Conservation (phyloP, 2,113 vertebrate genomes). For the Glaucomys volans region DNA sequence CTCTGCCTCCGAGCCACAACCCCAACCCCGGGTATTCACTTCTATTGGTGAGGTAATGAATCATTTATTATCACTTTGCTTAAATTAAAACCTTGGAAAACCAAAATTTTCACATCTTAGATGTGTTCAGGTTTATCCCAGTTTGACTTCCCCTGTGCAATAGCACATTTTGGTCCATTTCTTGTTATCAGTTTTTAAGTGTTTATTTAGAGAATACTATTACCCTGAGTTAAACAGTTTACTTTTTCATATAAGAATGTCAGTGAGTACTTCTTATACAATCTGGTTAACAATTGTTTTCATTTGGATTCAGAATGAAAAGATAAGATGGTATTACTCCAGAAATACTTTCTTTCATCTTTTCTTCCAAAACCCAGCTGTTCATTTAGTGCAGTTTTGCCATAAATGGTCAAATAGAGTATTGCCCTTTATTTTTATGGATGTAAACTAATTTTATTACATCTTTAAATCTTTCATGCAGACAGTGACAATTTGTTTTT, state of each 20-base stretch:
- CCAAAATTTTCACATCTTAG: not conserved
- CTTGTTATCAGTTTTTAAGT: not conserved
- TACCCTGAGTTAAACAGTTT: not conserved
- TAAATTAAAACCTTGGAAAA: not conserved
- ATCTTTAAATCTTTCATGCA: constrained; percentile 47
- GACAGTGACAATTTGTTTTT: constrained; percentile 32
- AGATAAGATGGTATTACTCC: not conserved
- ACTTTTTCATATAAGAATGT: constrained; percentile 25
- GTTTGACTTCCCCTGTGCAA: not conserved
- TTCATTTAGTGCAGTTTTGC: not conserved
- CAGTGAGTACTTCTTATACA: not conserved
- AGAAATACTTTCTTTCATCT: not conserved
- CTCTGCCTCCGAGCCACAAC: too few relatives aligned
- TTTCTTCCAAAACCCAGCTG: constrained; percentile 10
- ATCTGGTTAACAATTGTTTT: constrained; percentile 26
- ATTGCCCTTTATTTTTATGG: not conserved
- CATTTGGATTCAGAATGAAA: not conserved
- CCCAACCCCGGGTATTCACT: not conserved
- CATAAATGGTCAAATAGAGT: not conserved
- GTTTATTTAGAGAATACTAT: constrained; percentile 16
- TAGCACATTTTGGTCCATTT: not conserved
- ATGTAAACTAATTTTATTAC: constrained; percentile 13
- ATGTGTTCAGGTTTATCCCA: not conserved
- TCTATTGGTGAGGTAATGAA: constrained; percentile 13
- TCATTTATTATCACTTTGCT: not conserved